Evolutionary conservation across 1,140 invertebrate genomes (phyloP).

Genomic region (Drosophila lacertosa): DNA sequence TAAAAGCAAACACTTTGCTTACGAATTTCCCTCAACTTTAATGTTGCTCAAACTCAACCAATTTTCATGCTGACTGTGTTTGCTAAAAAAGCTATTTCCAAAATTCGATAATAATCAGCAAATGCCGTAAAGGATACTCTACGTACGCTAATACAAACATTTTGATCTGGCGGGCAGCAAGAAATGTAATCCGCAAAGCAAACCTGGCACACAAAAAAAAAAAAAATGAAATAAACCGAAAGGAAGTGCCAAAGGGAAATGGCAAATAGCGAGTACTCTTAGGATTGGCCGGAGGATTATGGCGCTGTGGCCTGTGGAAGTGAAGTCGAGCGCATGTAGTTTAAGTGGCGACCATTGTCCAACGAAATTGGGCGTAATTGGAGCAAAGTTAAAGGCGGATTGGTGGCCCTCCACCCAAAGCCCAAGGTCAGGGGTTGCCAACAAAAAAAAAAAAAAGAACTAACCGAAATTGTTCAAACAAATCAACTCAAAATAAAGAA

Average conservation of each 20-base stretch:
- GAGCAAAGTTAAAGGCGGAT: conserved; percentile 15
- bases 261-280: neutral
- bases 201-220: conserved; percentile 20
- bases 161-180: conserved; percentile 5
- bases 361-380: conserved; percentile 62
- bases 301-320: conserved; percentile 58
- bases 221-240: neutral
- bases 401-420: neutral
- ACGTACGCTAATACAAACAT: neutral
- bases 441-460: conserved; percentile 27
- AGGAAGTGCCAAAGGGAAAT: conserved; percentile 13
- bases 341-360: conserved; percentile 63
- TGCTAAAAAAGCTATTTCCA: too few species aligned
- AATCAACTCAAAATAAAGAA: conserved; percentile 74
- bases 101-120: too few species aligned
- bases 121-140: too few species aligned
- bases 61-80: too few species aligned
- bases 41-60: too few species aligned
- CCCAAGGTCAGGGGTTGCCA: conserved; percentile 55
- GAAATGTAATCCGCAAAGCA: conserved; percentile 68
- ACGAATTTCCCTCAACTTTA: too few species aligned
- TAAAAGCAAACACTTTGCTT: too few species aligned
- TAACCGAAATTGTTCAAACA: conserved; percentile 69
- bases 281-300: conserved; percentile 53
- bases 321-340: conserved; percentile 75